Evolutionary conservation across 2,113 vertebrate species (phyloP).

Genomic region (Gasterosteus nipponicus): DNA sequence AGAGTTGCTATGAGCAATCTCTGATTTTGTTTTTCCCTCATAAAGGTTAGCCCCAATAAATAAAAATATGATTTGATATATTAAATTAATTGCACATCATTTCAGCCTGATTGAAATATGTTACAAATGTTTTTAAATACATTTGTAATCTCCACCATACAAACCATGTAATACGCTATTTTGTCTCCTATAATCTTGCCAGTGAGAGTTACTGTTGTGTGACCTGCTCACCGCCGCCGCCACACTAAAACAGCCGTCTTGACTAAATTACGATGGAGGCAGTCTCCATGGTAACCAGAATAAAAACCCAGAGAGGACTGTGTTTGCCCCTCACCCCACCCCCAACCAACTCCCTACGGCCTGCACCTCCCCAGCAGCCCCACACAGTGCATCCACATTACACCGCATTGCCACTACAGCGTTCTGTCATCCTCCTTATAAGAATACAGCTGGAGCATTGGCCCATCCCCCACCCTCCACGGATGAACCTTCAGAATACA

Average conservation of each 20-base stretch:
- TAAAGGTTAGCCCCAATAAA: background rate
- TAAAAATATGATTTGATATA: background rate
- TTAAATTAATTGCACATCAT: background rate
- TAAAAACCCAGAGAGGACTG: conserved; percentile 68
- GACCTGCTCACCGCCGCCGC: conserved; percentile 44
- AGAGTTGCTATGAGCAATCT: background rate
- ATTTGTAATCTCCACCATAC: background rate
- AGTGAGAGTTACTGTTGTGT: conserved; percentile 13
- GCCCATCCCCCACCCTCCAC: conserved; percentile 1
- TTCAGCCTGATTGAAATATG: background rate
- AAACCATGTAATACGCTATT: background rate
- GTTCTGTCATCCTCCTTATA: conserved; percentile 13
- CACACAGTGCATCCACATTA: conserved; percentile 10
- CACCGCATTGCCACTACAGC: background rate
- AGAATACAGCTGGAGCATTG: background rate
- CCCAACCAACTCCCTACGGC: conserved; percentile 37
- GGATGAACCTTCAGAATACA: background rate
- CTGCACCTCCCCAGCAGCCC: conserved; percentile 16
- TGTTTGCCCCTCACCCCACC: conserved; percentile 60
- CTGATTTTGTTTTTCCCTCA: background rate
- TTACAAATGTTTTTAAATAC: background rate
- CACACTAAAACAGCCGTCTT: conserved; percentile 77
- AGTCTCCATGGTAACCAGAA: conserved; percentile 84
- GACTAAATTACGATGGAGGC: conserved; percentile 72
- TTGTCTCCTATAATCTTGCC: background rate